Conservation (phyloP, 2,888 invertebrate species). For the Eristalis intricaria region DNA sequence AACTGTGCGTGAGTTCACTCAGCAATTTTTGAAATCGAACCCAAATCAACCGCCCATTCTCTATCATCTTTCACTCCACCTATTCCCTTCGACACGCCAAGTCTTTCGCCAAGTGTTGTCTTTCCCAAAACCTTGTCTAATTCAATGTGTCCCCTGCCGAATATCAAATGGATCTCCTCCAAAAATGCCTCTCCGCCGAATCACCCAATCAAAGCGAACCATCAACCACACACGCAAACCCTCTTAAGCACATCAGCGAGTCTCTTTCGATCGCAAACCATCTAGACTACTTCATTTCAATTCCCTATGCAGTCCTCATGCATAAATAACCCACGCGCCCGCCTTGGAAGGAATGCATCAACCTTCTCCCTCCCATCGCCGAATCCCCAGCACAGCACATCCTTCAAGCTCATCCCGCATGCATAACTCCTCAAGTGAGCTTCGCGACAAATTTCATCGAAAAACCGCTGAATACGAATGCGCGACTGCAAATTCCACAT, state of each 20-base stretch:
- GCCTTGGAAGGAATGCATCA: background rate
- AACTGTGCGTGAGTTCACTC: too few relatives aligned
- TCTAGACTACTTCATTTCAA: background rate
- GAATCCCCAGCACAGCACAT: background rate
- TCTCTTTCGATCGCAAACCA: background rate
- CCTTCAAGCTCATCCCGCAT: background rate
- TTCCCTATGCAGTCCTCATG: background rate
- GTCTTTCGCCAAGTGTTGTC: too few relatives aligned
- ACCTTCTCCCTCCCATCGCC: background rate
- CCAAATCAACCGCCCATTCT: too few relatives aligned
- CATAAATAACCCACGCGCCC: slow-evolving; percentile 1
- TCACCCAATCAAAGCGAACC: background rate
- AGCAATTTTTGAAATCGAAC: too few relatives aligned
- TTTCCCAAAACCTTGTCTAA: too few relatives aligned
- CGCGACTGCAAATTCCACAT: slow-evolving; percentile 24
- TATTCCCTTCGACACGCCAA: too few relatives aligned
- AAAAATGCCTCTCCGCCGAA: background rate
- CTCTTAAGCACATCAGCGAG: background rate
- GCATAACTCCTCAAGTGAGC: slow-evolving; percentile 3
- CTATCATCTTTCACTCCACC: too few relatives aligned
- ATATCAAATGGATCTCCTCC: too few relatives aligned
- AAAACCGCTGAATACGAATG: slow-evolving; percentile 6
- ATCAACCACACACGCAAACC: background rate
- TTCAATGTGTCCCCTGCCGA: too few relatives aligned
- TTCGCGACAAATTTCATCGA: slow-evolving; percentile 45